These are phyloP conservation scores for Picathartes gymnocephalus DNA, from an alignment of 2,113 vertebrate genomes.

Conservation along the genomic window DNA sequence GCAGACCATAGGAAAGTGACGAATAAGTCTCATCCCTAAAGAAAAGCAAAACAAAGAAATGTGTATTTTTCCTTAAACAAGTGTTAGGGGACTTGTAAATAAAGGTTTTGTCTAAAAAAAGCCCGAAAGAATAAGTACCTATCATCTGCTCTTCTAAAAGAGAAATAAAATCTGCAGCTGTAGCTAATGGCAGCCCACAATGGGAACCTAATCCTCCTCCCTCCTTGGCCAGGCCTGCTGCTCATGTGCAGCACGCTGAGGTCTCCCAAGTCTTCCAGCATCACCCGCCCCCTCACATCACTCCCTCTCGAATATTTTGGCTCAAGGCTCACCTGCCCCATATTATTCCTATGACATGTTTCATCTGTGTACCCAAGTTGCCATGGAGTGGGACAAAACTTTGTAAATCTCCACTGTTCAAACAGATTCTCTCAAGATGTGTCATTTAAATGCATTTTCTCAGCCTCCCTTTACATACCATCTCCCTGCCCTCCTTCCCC, in stretches of 20 bases:
- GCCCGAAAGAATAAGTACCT: rapidly evolving
- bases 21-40: neutral
- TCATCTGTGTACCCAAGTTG: slow-evolving; percentile 30
- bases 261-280: neutral
- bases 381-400: slow-evolving; percentile 58
- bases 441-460: neutral
- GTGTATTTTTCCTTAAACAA: neutral
- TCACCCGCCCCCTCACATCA: neutral
- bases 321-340: slow-evolving; percentile 39
- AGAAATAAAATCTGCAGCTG: neutral
- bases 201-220: neutral
- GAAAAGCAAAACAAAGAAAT: neutral
- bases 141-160: neutral
- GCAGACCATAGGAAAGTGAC: neutral
- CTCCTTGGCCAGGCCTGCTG: neutral
- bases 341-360: neutral
- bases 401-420: slow-evolving; percentile 12
- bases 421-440: slow-evolving; percentile 39
- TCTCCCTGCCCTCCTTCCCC: neutral
- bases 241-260: neutral
- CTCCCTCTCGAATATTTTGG: neutral
- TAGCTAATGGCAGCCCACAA: neutral
- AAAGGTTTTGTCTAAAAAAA: neutral
- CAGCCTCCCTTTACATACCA: neutral
- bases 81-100: neutral